These are phyloP conservation scores for Rotaria macrura DNA, from an alignment of 2,888 invertebrate species.

Conservation along the genomic window DNA sequence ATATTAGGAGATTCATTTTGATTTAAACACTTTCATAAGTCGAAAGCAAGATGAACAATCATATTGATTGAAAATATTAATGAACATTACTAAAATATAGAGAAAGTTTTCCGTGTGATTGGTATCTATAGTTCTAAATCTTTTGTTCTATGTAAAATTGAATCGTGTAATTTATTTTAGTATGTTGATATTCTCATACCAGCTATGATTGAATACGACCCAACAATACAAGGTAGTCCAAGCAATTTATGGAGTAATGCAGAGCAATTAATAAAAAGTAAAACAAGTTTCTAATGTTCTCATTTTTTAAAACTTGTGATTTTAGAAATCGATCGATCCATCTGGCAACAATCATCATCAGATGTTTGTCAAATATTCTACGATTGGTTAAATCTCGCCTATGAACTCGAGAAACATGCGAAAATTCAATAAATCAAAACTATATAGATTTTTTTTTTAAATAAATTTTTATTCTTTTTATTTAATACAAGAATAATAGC, in stretches of 20 bases:
- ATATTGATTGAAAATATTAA: too few species aligned
- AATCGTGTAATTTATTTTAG: not conserved
- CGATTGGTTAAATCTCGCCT: not conserved
- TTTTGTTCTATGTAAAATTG: too few species aligned
- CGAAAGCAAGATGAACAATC: too few species aligned
- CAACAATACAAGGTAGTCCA: not conserved
- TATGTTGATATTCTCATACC: not conserved
- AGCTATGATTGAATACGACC: not conserved
- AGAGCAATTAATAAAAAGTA: not conserved
- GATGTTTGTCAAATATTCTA: not conserved
- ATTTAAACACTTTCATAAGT: too few species aligned
- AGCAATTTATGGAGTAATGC: not conserved
- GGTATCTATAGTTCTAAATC: too few species aligned
- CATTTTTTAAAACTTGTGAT: not conserved
- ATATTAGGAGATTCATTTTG: too few species aligned
- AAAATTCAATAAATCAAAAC: not conserved
- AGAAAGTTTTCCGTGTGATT: too few species aligned
- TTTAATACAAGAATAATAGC: not conserved
- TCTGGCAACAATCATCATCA: not conserved
- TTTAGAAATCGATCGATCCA: not conserved
- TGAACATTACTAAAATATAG: too few species aligned
- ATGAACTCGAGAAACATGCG: not conserved
- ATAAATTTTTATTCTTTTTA: slow-evolving; percentile 9
- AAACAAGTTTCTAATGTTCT: not conserved
- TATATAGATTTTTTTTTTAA: not conserved